Conservation (phyloP, 2,888 invertebrate species). For the Homarus gammarus region DNA sequence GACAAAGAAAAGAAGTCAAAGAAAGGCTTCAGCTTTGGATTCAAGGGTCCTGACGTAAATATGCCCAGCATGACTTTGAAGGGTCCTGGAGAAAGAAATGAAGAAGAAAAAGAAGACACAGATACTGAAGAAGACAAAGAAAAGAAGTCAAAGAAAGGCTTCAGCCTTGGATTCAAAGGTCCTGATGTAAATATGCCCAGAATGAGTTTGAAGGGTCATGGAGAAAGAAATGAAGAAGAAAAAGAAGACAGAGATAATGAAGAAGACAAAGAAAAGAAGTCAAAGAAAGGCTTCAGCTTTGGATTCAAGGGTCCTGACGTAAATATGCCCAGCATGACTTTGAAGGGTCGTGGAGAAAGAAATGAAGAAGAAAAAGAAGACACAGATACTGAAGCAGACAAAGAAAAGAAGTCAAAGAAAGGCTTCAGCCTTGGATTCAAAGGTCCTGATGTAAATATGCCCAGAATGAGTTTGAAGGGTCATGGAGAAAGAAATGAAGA, state of each 20-base stretch:
- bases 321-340: neutral
- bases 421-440: constrained; percentile 37
- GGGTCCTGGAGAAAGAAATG: too few relatives aligned
- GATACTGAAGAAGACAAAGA: neutral
- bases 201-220: constrained; percentile 4
- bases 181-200: constrained; percentile 10
- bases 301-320: constrained; percentile 38
- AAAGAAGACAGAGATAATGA: neutral
- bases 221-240: neutral
- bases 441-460: constrained; percentile 25
- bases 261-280: constrained; percentile 9
- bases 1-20: too few relatives aligned
- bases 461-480: constrained; percentile 10
- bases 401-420: neutral
- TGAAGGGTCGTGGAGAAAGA: neutral
- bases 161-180: constrained; percentile 5
- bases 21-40: too few relatives aligned
- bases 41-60: too few relatives aligned
- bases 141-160: constrained; percentile 21
- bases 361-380: neutral
- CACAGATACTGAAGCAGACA: neutral
- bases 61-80: too few relatives aligned
- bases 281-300: constrained; percentile 32
- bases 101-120: neutral
- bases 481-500: neutral